phyloP scores from a whole-genome alignment of 1,140 invertebrate genomes.

The Euura saliciscinereae region DNA sequence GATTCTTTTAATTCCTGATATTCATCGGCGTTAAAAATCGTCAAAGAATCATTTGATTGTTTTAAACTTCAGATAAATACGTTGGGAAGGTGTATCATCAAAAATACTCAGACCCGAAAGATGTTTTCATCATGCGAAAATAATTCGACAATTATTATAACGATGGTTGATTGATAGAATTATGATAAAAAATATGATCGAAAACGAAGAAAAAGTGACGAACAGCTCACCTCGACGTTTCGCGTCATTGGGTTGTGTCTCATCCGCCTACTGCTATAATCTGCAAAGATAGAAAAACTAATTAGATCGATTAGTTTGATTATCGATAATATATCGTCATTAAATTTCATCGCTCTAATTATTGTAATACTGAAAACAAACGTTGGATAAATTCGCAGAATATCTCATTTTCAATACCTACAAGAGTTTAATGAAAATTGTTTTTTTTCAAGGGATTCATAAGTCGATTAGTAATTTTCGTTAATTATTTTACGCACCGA shows the following conservation, averaged over 20 bases:
- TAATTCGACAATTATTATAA: constrained; percentile 16
- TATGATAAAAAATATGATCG: too few relatives aligned
- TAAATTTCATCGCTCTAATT: too few relatives aligned
- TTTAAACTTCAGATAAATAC: constrained; percentile 17
- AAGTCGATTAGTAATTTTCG: too few relatives aligned
- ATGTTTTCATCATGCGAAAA: constrained; percentile 20
- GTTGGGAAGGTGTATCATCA: constrained; percentile 21
- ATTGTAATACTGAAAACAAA: too few relatives aligned
- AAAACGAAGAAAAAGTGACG: too few relatives aligned
- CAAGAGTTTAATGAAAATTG: too few relatives aligned
- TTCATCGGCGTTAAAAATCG: background rate
- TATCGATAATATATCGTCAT: background rate
- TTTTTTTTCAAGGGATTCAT: too few relatives aligned
- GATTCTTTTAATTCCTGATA: constrained; percentile 8
- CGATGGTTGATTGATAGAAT: background rate
- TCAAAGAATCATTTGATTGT: constrained; percentile 13
- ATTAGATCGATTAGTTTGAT: background rate
- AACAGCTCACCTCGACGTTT: background rate
- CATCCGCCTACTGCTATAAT: constrained; percentile 24
- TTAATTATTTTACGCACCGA: too few relatives aligned
- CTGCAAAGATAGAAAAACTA: constrained; percentile 25
- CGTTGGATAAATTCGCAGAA: too few relatives aligned
- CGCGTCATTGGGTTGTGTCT: background rate
- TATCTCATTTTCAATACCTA: too few relatives aligned
- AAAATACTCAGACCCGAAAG: constrained; percentile 26